phyloP scores from a whole-genome alignment of 2,113 vertebrate genomes.

The Capra hircus region DNA sequence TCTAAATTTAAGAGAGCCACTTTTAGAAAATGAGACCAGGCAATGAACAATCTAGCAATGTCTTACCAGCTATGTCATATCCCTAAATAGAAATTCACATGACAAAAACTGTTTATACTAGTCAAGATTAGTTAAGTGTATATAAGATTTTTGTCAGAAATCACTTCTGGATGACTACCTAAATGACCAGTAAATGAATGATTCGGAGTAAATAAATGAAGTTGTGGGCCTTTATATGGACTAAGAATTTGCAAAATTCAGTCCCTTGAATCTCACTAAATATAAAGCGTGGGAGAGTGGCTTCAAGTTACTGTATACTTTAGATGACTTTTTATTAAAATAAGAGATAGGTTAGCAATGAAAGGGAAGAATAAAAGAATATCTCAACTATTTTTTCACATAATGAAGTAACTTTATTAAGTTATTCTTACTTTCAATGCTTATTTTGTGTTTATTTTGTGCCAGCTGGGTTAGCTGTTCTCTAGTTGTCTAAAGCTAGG shows the following conservation, averaged over 20 bases:
- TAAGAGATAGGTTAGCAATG: not conserved
- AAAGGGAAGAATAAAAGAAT: not conserved
- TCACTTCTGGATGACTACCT: not conserved
- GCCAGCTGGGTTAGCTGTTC: not conserved
- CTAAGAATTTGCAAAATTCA: not conserved
- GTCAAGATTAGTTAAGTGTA: not conserved
- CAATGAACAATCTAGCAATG: not conserved
- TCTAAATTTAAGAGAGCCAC: not conserved
- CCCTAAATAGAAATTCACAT: not conserved
- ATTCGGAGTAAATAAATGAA: not conserved
- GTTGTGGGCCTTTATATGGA: not conserved
- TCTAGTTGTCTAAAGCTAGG: not conserved
- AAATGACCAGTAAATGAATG: not conserved
- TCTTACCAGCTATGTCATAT: not conserved
- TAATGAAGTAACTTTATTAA: conserved; percentile 32
- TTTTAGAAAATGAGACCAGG: not conserved
- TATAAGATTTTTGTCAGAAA: conserved; percentile 11
- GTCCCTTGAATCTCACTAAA: not conserved
- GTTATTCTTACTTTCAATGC: not conserved
- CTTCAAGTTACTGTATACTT: not conserved
- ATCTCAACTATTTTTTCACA: not conserved
- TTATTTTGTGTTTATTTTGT: not conserved
- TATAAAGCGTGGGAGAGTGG: not conserved
- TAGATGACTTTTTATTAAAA: not conserved
- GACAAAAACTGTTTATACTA: not conserved